Evolutionary conservation across 2,888 invertebrate genomes (phyloP), one percentile per base, ranked within the genome.

Genomic region (Trissolcus brochymenae): DNA sequence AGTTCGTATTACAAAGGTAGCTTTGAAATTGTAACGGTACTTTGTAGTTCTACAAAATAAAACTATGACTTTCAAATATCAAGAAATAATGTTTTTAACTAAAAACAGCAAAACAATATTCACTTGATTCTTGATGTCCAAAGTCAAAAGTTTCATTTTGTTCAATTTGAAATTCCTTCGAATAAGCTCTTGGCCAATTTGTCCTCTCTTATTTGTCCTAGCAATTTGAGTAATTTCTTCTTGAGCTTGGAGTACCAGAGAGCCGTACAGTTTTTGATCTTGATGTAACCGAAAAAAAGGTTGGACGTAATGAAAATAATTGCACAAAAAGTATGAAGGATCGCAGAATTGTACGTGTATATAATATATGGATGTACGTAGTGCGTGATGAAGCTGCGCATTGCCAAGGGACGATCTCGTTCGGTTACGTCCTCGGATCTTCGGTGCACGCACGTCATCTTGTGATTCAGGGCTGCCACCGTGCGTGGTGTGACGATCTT

Each of bases 401-500:
- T 60, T 54, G 73, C 70, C 70, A 78, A 78, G 70, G 70, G 73
- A 78, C 66, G 68, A 73, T 78, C 73, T 70, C 40, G 70, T 68
- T 68, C 68, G 53, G 68, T 53, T 35, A 57, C 66, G 59, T 68
- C 61, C 68, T 60, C 64, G 68, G 66, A 57, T 67, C 54, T 62
- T 55, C 62, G 68, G 64, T 67, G 68, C 78, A 79, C 78, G 76
- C 79, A 79, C 78, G 75, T 79, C 76, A 76, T 78, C 66, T n/a
- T 46, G 62, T 55, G 73, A 73, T 74, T 71, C 73, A 71, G 71
- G 73, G 53, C 57, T 66, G 76, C 79, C 79, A 79, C 79, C 73
- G 73, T 71, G 60, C 56, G 55, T 41, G 65, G 67, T 66, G 73
- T 68, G 66, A 62, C 56, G 70, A 51, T 46, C 66, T 35, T 9